Evolutionary conservation across 2,797 vertebrate genomes (phyloP).

Genomic region (Platyrinchus mystaceus): DNA sequence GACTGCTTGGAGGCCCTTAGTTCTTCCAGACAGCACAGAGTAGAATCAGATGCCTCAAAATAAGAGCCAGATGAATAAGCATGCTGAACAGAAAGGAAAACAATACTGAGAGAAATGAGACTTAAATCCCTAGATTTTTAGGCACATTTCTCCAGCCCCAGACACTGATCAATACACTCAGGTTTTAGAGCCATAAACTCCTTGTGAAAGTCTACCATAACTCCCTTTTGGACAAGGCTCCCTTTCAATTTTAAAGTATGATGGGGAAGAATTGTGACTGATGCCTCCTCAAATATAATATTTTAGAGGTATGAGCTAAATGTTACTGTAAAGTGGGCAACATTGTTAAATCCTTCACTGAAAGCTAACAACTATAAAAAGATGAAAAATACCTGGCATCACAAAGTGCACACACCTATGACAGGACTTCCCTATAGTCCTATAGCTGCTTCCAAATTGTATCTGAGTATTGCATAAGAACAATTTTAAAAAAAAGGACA

Average conservation of each 20-base stretch:
- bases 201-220: background rate
- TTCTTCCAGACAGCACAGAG: background rate
- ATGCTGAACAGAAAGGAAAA: background rate
- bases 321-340: background rate
- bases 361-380: background rate
- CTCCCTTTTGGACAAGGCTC: background rate
- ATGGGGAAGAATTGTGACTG: background rate
- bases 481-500: fast-evolving
- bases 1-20: background rate
- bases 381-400: background rate
- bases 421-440: background rate
- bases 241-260: background rate
- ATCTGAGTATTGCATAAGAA: background rate
- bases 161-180: background rate
- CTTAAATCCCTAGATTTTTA: background rate
- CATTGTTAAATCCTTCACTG: background rate
- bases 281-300: background rate
- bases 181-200: background rate
- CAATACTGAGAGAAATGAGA: background rate
- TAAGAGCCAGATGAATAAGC: background rate
- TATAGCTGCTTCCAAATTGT: background rate
- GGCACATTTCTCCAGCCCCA: background rate
- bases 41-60: background rate
- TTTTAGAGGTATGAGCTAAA: background rate
- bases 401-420: background rate